A percentile compares a stretch with the other conserved stretches of the same genome.
Evolutionary conservation across 2,888 invertebrate species (phyloP).

Genomic region (Dryobota labecula): DNA sequence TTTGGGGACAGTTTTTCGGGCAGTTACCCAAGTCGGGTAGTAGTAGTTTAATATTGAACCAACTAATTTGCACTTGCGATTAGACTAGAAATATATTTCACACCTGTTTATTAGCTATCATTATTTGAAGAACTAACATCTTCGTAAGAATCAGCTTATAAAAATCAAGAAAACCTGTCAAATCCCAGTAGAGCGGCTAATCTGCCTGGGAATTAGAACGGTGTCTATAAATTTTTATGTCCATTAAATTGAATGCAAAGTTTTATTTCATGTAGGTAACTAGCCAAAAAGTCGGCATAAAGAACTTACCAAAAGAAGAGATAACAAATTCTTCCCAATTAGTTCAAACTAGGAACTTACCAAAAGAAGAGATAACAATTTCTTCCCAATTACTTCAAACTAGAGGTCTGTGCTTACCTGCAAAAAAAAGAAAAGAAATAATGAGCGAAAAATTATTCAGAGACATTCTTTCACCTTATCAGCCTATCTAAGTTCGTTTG

Average conservation of each 20-base stretch:
- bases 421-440: conserved; percentile 46
- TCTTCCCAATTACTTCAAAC: conserved; percentile 14
- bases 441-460: conserved; percentile 50
- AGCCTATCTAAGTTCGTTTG: conserved; percentile 20
- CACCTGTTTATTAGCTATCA: no score
- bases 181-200: neutral
- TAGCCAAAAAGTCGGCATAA: neutral
- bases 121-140: neutral
- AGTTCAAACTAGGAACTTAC: conserved; percentile 43
- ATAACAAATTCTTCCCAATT: conserved; percentile 16
- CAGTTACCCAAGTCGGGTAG: neutral
- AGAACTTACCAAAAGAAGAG: conserved; percentile 35
- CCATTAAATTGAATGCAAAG: no score
- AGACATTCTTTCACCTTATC: conserved; percentile 18
- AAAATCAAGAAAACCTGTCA: neutral
- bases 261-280: no score
- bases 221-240: no score
- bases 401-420: conserved; percentile 50
- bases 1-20: no score
- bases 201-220: neutral
- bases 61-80: no score
- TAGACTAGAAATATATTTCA: no score
- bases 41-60: no score
- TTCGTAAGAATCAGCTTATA: neutral
- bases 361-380: conserved; percentile 6